Base-by-base conservation (phyloP, 2,888 invertebrate genomes). In the Lobophora halterata region DNA sequence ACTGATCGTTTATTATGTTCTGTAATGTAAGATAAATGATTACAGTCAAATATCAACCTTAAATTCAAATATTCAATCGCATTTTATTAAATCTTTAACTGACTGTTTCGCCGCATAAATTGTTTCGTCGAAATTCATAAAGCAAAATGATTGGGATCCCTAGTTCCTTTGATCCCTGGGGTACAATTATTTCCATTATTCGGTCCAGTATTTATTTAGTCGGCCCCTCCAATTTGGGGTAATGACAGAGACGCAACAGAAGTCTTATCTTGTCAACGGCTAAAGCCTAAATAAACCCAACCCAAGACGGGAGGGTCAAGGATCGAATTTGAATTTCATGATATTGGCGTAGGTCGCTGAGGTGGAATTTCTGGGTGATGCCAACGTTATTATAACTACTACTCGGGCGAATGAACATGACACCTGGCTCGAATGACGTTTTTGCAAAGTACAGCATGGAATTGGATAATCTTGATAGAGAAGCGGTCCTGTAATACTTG, bases 221-320 rank as follows among this genome's bases (percentile, higher is more conserved):
- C 24, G 33, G 20, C 33, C 25, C n/a, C 27, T 43, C 29, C 43
- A 34, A 37, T 40, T 34, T 29, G 33, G 5, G 14, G 12, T 47
- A 28, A 40, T 34, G 36, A 33, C 4, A 21, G 20, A 16, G 33
- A 12, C 33, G 39, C 26, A 29, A 18, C 29, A 29, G 29, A 13
- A 35, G 34, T 27, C 43, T 44, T 35, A 37, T 34, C 40, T 31
- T 29, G 36, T 43, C 47, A 43, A 27, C 40, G 33, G 16, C 16
- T 31, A n/a, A 26, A 27, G 30, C 32, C 18, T 24, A 16, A 30
- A 24, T 26, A 37, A 30, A 34, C 33, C 17, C 7, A 20, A 30
- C n/a, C 5, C 6, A n/a, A 2, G 3, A 5, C 14, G 14, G 14
- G 5, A 7, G 23, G 40, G 42, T 32, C 36, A 42, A 42, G 32